Percentiles rank a stretch among this genome's conserved stretches.
phyloP scores from a whole-genome alignment of 2,888 invertebrate genomes.

The Nebria salina region DNA sequence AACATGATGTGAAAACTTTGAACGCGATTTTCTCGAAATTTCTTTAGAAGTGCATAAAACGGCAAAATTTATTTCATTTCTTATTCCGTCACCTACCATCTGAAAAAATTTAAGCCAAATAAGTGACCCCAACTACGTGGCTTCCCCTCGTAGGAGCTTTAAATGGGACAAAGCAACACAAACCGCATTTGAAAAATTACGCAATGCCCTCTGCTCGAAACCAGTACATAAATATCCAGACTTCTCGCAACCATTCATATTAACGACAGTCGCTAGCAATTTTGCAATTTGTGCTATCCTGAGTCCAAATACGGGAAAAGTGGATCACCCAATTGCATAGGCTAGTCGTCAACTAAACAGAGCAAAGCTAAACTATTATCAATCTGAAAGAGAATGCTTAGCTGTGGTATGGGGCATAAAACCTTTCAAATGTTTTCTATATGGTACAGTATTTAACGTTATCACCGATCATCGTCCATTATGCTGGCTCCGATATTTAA shows the following conservation, averaged over 20 bases:
- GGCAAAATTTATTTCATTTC: too few species aligned
- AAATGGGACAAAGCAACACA: constrained; percentile 45
- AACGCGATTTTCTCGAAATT: too few species aligned
- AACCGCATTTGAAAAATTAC: constrained; percentile 47
- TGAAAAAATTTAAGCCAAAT: too few species aligned
- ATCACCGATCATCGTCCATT: constrained; percentile 52
- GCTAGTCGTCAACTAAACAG: constrained; percentile 50
- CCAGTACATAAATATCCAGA: constrained; percentile 48
- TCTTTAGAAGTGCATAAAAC: too few species aligned
- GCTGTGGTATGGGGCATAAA: constrained; percentile 50
- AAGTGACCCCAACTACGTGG: too few species aligned
- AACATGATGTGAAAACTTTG: too few species aligned
- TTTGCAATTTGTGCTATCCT: constrained; percentile 49
- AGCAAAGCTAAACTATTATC: constrained; percentile 49
- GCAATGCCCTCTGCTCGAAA: constrained; percentile 38
- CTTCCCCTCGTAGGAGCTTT: constrained; percentile 31
- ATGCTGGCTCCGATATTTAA: constrained; percentile 48
- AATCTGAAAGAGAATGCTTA: constrained; percentile 52
- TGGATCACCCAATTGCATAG: constrained; percentile 50
- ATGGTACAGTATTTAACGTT: constrained; percentile 50
- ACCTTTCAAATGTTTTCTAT: constrained; percentile 51
- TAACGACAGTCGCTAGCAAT: constrained; percentile 50
- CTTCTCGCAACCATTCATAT: constrained; percentile 46
- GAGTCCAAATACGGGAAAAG: constrained; percentile 44
- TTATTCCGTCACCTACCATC: too few species aligned